Conservation (phyloP, 2,113 vertebrate genomes). For the Phyllostomus hastatus region DNA sequence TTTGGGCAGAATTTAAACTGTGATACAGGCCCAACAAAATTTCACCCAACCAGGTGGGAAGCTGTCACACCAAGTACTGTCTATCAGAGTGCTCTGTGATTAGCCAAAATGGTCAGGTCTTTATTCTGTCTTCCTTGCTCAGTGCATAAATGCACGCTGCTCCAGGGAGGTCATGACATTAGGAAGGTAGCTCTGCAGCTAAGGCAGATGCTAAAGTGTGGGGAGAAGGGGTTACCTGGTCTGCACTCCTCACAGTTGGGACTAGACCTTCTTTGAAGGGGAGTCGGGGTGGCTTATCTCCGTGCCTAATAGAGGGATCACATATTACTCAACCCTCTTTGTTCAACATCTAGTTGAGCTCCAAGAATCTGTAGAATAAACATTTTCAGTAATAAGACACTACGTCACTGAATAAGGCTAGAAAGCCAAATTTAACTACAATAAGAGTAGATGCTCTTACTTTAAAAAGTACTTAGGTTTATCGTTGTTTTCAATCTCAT, state of each 20-base stretch:
- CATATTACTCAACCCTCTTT: background rate
- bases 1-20: slow-evolving; percentile 6
- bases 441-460: background rate
- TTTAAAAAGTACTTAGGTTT: background rate
- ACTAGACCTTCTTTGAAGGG: background rate
- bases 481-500: slow-evolving; percentile 19
- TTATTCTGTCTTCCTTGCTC: background rate
- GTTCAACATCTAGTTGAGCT: background rate
- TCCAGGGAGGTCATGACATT: background rate
- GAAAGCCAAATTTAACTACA: slow-evolving; percentile 27
- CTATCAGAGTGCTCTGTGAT: background rate
- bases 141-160: background rate
- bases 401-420: background rate
- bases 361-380: background rate
- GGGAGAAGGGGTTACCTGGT: background rate
- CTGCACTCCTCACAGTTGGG: background rate
- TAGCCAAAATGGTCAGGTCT: background rate
- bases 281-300: background rate
- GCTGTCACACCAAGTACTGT: background rate
- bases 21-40: background rate
- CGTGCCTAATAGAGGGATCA: background rate
- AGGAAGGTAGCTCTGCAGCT: background rate
- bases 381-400: background rate
- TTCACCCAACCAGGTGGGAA: background rate
- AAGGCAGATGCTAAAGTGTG: background rate